Conservation (phyloP, 2,797 vertebrate genomes). For the Phrynocephalus guinanensis region DNA sequence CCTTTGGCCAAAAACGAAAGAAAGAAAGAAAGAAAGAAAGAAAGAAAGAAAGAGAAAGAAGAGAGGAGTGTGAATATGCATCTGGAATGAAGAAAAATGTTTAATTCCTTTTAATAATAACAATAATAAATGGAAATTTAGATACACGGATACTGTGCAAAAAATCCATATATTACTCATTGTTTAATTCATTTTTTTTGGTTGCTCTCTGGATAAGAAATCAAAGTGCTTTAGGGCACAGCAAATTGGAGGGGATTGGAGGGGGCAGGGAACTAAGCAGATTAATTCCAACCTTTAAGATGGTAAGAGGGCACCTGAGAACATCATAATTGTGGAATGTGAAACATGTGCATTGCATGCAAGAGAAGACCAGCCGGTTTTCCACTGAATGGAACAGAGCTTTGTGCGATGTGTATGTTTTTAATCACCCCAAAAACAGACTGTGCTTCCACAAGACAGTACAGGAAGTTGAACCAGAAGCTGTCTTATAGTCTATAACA, state of each 20-base stretch:
- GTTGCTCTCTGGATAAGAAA: neutral
- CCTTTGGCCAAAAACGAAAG: neutral
- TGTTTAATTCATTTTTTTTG: neutral
- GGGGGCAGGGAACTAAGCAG: neutral
- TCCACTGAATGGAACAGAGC: neutral
- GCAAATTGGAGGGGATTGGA: neutral
- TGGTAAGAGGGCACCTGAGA: neutral
- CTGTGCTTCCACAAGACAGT: neutral
- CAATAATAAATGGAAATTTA: neutral
- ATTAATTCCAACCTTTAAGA: neutral
- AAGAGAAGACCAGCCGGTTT: neutral
- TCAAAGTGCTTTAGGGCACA: neutral
- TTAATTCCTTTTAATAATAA: neutral
- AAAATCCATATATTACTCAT: neutral
- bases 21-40: too few species aligned
- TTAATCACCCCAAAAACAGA: neutral
- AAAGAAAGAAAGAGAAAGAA: too few species aligned
- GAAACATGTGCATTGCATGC: neutral
- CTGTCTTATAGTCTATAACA: neutral
- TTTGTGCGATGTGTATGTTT: neutral
- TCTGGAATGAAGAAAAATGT: neutral
- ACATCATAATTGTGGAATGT: neutral
- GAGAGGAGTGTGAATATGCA: neutral
- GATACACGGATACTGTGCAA: neutral
- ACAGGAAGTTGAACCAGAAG: neutral